A percentile compares a stretch with the other conserved stretches of the same genome.
Conservation (phyloP, 2,797 vertebrate genomes). For the Coregonus sp. region DNA sequence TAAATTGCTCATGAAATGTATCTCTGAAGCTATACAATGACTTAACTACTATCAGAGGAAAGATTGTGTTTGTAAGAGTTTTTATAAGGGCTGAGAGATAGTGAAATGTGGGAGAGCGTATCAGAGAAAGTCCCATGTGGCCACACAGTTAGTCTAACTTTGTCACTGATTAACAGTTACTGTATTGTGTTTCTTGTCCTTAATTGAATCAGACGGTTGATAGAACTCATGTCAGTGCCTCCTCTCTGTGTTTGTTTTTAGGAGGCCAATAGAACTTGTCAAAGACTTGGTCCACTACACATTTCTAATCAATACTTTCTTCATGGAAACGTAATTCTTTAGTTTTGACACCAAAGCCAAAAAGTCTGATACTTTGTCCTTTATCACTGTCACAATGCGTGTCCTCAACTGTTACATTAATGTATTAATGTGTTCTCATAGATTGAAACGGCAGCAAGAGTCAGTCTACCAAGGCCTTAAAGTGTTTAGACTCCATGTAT, state of each 20-base stretch:
- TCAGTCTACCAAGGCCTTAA: constrained; percentile 6
- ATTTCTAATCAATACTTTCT: not conserved
- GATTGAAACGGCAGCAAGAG: too few species aligned
- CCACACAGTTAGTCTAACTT: not conserved
- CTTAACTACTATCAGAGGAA: not conserved
- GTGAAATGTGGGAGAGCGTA: not conserved
- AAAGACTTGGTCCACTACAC: not conserved
- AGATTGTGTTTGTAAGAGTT: not conserved
- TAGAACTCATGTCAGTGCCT: not conserved
- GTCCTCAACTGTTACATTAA: not conserved
- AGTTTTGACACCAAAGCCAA: constrained; percentile 8
- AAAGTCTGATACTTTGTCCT: not conserved
- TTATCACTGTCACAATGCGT: not conserved
- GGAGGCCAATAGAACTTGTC: not conserved
- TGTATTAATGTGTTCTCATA: constrained; percentile 3
- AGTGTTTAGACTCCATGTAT: constrained; percentile 39
- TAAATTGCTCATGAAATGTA: not conserved
- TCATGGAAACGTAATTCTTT: not conserved
- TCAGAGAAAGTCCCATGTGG: not conserved
- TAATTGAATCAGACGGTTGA: not conserved
- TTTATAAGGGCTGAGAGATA: not conserved
- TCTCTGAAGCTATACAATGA: not conserved
- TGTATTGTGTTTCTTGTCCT: not conserved
- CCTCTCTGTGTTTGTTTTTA: not conserved
- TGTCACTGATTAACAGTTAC: not conserved